phyloP scores from a whole-genome alignment of 2,113 vertebrate genomes.

The Meriones unguiculatus region DNA sequence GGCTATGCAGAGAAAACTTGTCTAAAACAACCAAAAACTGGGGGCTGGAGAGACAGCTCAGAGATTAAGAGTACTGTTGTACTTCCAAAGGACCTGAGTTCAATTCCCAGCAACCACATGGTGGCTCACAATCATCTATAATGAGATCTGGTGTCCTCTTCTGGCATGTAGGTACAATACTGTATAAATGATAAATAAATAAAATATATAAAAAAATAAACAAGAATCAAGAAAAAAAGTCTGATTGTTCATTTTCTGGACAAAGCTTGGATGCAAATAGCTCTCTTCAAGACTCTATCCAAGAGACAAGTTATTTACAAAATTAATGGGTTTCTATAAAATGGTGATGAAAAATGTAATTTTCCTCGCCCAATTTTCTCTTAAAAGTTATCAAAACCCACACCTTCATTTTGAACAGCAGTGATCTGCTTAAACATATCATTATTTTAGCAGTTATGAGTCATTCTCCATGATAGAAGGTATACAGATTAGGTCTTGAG shows the following conservation, averaged over 20 bases:
- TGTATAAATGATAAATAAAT: no score
- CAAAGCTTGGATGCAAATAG: conserved; percentile 84
- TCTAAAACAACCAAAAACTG: neutral
- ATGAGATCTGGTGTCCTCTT: no score
- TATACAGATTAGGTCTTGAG: conserved; percentile 83
- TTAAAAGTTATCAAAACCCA: conserved; percentile 85
- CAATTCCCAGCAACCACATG: no score
- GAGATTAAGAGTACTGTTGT: no score
- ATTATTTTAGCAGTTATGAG: conserved; percentile 79
- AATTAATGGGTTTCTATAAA: conserved; percentile 82
- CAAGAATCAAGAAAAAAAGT: conserved; percentile 44
- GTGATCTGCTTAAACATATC: conserved; percentile 85
- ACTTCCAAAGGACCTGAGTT: no score
- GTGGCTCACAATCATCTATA: no score
- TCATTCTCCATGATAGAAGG: conserved; percentile 80
- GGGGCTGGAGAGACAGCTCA: neutral
- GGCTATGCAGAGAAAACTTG: neutral
- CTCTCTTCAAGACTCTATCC: conserved; percentile 82
- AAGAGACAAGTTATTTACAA: conserved; percentile 83
- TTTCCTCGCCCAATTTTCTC: conserved; percentile 83
- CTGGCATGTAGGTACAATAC: no score
- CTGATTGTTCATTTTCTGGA: conserved; percentile 84
- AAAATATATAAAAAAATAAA: no score
- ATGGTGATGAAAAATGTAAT: conserved; percentile 84
- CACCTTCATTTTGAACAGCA: conserved; percentile 80